A percentile compares a stretch with the other conserved stretches of the same genome.
phyloP scores from a whole-genome alignment of 2,888 invertebrate species.

The Disparrhopalites patrizii region DNA sequence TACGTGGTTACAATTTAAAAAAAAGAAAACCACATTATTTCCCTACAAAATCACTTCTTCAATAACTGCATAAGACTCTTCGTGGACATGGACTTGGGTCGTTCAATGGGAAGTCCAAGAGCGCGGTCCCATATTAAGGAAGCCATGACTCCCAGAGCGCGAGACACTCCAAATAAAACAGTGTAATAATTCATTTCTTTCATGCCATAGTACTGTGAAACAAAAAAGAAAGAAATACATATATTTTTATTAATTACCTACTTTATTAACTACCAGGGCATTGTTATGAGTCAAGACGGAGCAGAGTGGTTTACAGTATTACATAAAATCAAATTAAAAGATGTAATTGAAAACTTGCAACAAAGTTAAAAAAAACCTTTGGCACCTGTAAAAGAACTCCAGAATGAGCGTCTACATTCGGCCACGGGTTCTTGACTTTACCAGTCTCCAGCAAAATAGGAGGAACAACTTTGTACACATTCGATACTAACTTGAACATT shows the following conservation, averaged over 20 bases:
- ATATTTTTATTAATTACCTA: neutral
- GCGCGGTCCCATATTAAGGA: constrained; percentile 84
- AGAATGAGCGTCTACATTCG: constrained; percentile 96
- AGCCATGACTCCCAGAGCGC: constrained; percentile 78
- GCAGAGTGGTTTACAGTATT: no score
- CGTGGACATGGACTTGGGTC: constrained; percentile 80
- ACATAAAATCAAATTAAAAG: no score
- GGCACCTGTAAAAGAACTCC: constrained; percentile 82
- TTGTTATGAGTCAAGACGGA: neutral
- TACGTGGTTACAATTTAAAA: no score
- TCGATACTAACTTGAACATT: constrained; percentile 80
- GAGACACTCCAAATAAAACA: constrained; percentile 84
- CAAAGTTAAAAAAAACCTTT: no score
- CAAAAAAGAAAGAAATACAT: no score
- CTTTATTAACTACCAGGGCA: neutral
- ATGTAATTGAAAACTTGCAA: no score
- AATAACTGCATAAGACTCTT: constrained; percentile 57
- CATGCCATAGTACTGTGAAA: constrained; percentile 68
- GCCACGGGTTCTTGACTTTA: constrained; percentile 51
- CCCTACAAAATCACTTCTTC: no score
- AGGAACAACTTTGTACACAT: constrained; percentile 86
- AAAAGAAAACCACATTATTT: no score
- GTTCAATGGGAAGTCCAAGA: constrained; percentile 77
- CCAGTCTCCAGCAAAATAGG: constrained; percentile 57
- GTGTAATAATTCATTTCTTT: constrained; percentile 93